These are phyloP conservation scores for Conops quadrifasciatus DNA, from an alignment of 2,888 invertebrate genomes.

Conservation along the genomic window DNA sequence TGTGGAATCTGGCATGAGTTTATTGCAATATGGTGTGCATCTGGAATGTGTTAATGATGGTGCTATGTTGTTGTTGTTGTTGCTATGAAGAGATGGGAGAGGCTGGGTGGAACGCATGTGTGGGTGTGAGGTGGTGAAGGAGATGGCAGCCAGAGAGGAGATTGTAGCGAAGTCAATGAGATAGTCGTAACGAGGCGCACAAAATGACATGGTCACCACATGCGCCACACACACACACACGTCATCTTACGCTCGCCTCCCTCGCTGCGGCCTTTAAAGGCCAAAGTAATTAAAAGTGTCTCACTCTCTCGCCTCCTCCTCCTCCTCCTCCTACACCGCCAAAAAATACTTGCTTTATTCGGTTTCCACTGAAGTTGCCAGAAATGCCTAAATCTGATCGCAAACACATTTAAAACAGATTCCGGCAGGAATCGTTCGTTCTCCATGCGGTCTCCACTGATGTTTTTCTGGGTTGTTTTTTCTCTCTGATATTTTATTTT, in stretches of 20 bases:
- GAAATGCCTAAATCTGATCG: constrained; percentile 34
- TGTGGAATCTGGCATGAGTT: neutral
- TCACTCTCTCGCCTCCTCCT: neutral
- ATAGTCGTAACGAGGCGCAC: constrained; percentile 10
- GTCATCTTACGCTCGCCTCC: neutral
- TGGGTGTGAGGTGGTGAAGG: neutral
- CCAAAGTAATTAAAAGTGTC: neutral
- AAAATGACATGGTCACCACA: constrained; percentile 24
- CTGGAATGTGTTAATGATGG: constrained; percentile 56
- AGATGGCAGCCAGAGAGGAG: neutral
- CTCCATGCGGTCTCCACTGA: constrained; percentile 18
- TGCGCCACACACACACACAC: neutral
- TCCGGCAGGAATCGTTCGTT: constrained; percentile 11
- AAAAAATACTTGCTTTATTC: neutral
- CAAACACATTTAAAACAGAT: constrained; percentile 39
- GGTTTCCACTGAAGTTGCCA: constrained; percentile 14
- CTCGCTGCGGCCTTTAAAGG: neutral
- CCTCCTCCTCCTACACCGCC: neutral
- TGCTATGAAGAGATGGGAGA: neutral
- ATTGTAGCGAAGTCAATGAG: constrained; percentile 12
- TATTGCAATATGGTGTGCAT: constrained; percentile 57
- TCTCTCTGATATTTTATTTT: constrained; percentile 37
- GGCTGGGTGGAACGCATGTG: neutral
- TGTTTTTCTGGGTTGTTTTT: constrained; percentile 40
- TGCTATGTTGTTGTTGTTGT: neutral